Percentiles rank a stretch among this genome's conserved stretches.
phyloP scores from a whole-genome alignment of 2,797 vertebrate species.

The Thaleichthys pacificus region DNA sequence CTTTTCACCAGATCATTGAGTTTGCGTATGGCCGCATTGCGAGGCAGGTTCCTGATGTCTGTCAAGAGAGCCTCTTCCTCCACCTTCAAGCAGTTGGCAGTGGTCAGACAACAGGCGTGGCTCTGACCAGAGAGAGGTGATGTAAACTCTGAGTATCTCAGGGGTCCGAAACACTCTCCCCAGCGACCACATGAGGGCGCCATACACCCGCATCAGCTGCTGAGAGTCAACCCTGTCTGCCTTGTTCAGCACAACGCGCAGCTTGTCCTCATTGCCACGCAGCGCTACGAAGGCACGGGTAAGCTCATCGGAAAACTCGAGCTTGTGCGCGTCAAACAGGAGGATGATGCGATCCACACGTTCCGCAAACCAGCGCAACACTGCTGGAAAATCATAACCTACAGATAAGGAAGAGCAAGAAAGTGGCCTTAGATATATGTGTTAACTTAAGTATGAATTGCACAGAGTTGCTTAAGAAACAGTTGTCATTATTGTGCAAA shows the following conservation, averaged over 20 bases:
- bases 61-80: constrained; percentile 88
- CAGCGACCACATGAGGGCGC: constrained; percentile 91
- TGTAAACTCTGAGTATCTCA: constrained; percentile 87
- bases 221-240: constrained; percentile 87
- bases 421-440: not conserved
- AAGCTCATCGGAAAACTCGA: constrained; percentile 87
- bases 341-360: constrained; percentile 63
- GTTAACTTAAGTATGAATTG: not conserved
- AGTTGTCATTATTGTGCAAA: not conserved
- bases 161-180: constrained; percentile 90
- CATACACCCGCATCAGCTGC: constrained; percentile 86
- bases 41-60: constrained; percentile 87
- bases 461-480: not conserved
- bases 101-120: constrained; percentile 82
- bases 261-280: constrained; percentile 87
- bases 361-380: constrained; percentile 56
- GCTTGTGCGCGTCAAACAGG: constrained; percentile 84
- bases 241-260: constrained; percentile 87
- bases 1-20: constrained; percentile 91
- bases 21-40: constrained; percentile 83
- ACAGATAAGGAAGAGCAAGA: not conserved
- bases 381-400: constrained; percentile 44
- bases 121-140: constrained; percentile 91
- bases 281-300: constrained; percentile 85
- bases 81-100: constrained; percentile 83